Evolutionary conservation across 2,888 invertebrate genomes (phyloP).

Genomic region (Pilophorus perplexus): DNA sequence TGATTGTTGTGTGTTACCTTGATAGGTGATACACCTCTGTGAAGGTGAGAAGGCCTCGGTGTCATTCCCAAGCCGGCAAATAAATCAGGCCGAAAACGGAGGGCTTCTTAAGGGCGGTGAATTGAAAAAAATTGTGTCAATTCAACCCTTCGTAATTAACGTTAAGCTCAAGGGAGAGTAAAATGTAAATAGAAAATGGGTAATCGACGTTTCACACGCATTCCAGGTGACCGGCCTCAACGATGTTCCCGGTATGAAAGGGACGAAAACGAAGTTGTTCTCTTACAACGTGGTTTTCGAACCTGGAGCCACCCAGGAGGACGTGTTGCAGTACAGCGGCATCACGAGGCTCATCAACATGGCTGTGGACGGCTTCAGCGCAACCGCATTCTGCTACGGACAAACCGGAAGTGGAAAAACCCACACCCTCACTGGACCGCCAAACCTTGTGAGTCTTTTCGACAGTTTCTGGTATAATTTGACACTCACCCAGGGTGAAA

Average conservation of each 20-base stretch:
- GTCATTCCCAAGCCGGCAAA: neutral
- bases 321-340: slow-evolving; percentile 86
- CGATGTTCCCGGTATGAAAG: slow-evolving; percentile 45
- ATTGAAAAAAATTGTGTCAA: too few relatives aligned
- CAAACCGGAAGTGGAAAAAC: slow-evolving; percentile 97
- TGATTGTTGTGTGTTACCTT: slow-evolving; percentile 31
- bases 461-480: too few relatives aligned
- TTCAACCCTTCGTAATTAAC: too few relatives aligned
- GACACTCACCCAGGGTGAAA: too few relatives aligned
- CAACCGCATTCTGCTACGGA: slow-evolving; percentile 93
- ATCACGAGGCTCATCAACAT: slow-evolving; percentile 87
- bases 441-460: slow-evolving; percentile 68
- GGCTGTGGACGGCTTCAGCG: slow-evolving; percentile 91
- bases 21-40: slow-evolving; percentile 2
- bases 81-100: neutral
- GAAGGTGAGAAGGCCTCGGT: slow-evolving; percentile 19
- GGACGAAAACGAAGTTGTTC: slow-evolving; percentile 78
- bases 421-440: slow-evolving; percentile 90
- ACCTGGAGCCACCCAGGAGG: slow-evolving; percentile 79
- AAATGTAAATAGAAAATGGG: too few relatives aligned
- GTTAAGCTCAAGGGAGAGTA: too few relatives aligned
- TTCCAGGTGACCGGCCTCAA: slow-evolving; percentile 47
- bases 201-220: too few relatives aligned
- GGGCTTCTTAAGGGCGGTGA: too few relatives aligned
- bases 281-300: slow-evolving; percentile 94